Base-by-base conservation (phyloP, 2,888 invertebrate species). In the Atrina japonica region DNA sequence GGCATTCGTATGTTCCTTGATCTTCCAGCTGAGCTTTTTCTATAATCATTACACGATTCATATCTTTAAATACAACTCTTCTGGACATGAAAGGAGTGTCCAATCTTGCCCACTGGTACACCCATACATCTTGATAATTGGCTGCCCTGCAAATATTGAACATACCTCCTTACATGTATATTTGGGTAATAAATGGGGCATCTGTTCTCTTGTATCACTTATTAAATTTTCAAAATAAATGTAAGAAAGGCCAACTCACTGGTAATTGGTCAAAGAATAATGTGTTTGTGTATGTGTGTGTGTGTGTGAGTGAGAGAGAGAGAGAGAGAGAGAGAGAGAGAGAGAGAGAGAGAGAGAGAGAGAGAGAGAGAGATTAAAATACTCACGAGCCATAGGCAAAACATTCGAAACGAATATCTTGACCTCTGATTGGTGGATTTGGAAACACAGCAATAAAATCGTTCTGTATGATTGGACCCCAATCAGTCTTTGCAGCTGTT, bases 401-500 rank as follows among this genome's bases (percentile, higher is more conserved):
- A 91, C 98, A 99, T 92, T 99, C 98, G 61, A 99, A 91, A 72
- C 96, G 93, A 18, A 98, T 96, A 90, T 97, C 95, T 86, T 96
- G 94, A 0, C 97, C 97, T 23, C 96, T 96, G 73, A 95, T 92
- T 0, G 98, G 97, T 25, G 97, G 96, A 89, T 96, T 96, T 0
- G 98, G 98, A 87, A 97, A 98, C 0, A 96, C 94, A 92, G 97
- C 97, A 0, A 98, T 98, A 84, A 99, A 99, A 85, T 96, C 96
- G 88, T 96, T 97, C 0, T 97, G 87, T 86, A 98, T 97, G 87
- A 96, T 95, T 47, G 98, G 91, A 7, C 86, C 87, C 71, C 83
- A 83, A 14, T 85, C 84, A 18, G 81, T 75, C 53, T 84, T 84
- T 50, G 86, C 74, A 67, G 80, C 80, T 86, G 59, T 16, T 63